Conservation (phyloP, 1,140 invertebrate genomes). For the Amyelois transitella region DNA sequence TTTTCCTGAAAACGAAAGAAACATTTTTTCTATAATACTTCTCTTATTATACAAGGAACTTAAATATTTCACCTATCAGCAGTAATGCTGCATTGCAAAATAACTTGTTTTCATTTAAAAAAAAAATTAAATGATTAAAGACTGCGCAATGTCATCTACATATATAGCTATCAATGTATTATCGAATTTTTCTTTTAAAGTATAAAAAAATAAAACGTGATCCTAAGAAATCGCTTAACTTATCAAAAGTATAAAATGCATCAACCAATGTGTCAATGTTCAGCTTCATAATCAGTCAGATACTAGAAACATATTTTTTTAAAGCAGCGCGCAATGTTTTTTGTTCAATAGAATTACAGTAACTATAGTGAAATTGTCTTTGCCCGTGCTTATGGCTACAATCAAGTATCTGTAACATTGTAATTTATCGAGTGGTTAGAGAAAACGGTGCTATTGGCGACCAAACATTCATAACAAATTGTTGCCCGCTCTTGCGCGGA, state of each 20-base stretch:
- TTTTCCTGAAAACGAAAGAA: constrained; percentile 39
- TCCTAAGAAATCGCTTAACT: background rate
- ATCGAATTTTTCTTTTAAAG: too few relatives aligned
- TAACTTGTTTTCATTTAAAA: too few relatives aligned
- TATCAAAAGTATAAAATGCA: background rate
- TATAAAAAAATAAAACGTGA: too few relatives aligned
- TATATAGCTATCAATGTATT: too few relatives aligned
- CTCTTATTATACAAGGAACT: background rate
- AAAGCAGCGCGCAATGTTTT: too few relatives aligned
- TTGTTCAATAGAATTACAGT: background rate
- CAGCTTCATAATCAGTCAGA: too few relatives aligned
- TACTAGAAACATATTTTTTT: too few relatives aligned
- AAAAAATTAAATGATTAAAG: too few relatives aligned
- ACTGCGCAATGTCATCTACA: too few relatives aligned
- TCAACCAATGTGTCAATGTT: background rate
- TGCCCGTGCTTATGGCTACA: background rate
- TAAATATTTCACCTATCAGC: too few relatives aligned
- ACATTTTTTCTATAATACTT: background rate
- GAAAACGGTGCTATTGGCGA: constrained; percentile 29
- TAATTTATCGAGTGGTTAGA: constrained; percentile 35
- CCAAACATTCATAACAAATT: constrained; percentile 35
- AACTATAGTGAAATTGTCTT: background rate
- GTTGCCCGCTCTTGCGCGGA: constrained; percentile 35
- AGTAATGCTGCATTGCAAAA: too few relatives aligned
- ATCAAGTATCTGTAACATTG: constrained; percentile 9